phyloP scores from a whole-genome alignment of 2,797 vertebrate species.

The Apodemus agrarius region DNA sequence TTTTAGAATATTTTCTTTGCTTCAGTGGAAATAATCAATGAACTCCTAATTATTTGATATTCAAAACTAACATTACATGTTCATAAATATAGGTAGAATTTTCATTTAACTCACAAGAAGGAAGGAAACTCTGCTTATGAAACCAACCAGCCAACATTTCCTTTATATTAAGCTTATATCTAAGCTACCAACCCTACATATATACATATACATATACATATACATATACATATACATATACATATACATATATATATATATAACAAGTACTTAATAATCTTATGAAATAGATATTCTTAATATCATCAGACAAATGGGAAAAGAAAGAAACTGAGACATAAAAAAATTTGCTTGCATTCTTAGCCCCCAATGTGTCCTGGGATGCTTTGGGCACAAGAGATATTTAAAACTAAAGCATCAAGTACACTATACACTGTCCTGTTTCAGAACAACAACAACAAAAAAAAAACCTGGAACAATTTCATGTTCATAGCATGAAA shows the following conservation, averaged over 20 bases:
- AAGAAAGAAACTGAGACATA: not conserved
- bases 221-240: too few species aligned
- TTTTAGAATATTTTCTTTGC: not conserved
- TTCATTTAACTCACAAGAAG: slow-evolving; percentile 35
- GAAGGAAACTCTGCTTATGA: not conserved
- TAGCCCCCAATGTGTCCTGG: not conserved
- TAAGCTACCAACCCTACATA: not conserved
- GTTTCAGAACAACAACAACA: not conserved
- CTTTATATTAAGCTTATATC: not conserved
- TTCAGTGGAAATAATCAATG: not conserved
- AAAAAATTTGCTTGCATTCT: not conserved
- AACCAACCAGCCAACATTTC: not conserved
- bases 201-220: not conserved
- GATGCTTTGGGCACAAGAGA: not conserved
- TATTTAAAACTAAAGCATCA: not conserved
- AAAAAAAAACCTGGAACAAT: not conserved
- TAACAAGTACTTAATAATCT: not conserved
- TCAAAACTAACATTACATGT: not conserved
- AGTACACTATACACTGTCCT: not conserved
- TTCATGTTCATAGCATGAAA: not conserved
- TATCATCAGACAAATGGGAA: not conserved
- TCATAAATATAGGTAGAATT: not conserved
- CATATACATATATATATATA: not conserved
- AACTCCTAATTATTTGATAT: not conserved
- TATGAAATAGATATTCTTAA: not conserved